These are phyloP conservation scores for Pangasius larnaudii DNA, from an alignment of 2,797 vertebrate genomes.

Conservation along the genomic window DNA sequence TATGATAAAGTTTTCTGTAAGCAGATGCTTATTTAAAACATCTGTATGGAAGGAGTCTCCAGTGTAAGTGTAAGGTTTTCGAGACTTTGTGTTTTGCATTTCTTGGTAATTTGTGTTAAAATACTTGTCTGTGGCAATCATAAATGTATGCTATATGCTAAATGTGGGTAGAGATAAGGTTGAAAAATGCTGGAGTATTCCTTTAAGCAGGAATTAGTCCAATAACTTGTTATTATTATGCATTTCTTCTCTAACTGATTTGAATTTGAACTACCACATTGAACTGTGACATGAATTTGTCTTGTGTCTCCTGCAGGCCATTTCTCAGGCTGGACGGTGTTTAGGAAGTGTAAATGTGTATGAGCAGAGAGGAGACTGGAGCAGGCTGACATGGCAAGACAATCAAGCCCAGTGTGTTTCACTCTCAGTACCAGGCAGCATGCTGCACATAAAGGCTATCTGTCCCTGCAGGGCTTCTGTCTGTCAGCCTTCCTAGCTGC, in stretches of 20 bases:
- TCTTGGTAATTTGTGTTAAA: background rate
- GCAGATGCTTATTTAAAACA: background rate
- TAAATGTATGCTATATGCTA: background rate
- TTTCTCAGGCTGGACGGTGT: constrained; percentile 9
- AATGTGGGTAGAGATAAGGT: background rate
- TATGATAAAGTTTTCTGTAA: background rate
- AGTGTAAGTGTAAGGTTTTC: background rate
- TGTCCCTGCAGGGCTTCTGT: constrained; percentile 70
- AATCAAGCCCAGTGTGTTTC: constrained; percentile 55
- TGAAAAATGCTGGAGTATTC: background rate
- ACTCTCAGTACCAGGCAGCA: constrained; percentile 49
- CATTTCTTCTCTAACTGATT: background rate
- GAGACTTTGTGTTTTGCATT: background rate
- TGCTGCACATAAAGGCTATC: constrained; percentile 65
- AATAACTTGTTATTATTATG: background rate
- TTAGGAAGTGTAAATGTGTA: constrained; percentile 27
- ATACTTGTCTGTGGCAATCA: background rate
- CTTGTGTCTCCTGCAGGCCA: constrained; percentile 17
- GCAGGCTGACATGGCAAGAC: constrained; percentile 55
- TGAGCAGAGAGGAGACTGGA: constrained; percentile 53
- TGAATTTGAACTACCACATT: background rate
- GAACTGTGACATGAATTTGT: background rate
- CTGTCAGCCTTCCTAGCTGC: constrained; percentile 68
- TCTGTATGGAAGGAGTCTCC: background rate
- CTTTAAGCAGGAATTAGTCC: background rate